Evolutionary conservation across 2,888 invertebrate genomes (phyloP), one percentile per base, ranked within the genome.

Genomic region (Cordylochernes scorpioides): DNA sequence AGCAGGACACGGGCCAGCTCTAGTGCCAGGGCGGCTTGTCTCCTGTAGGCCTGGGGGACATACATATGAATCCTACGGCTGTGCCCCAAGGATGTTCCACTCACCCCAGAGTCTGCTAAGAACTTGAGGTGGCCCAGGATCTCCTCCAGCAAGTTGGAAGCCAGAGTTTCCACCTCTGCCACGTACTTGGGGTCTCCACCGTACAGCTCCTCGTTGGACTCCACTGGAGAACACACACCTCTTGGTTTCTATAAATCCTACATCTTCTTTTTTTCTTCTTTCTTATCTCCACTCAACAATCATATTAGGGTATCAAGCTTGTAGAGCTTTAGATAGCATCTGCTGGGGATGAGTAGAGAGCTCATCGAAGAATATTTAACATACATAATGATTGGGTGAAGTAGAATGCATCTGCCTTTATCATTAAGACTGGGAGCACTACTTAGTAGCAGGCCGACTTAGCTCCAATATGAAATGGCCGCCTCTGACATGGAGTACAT

Each of bases 121-220:
- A 63, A 55, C 50, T 69, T 71, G 15, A 78, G 52, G 37, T 67
- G 63, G 2, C 59, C 55, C 4, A 80, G 51, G 35, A 82, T 58
- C 52, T 78, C 71, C 42, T 73, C 71, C 19, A 82, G 59, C 30
- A 84, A 59, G 39, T 71, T 65, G 0, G 67, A 63, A 38, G 71
- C 68, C 48, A 77, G 66, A 46, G 64, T 67, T 45, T 75, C 68
- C 2, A 86, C 60, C 52, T 77, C 75, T 3, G 59, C 56, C 28
- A 84, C 57, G 50, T 80, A 88, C 53, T 80, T 77, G 9, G 67
- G 63, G 55, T 86, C 84, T 8, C 70, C 67, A 5, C 86, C 86
- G 49, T 88, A 91, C 22, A 91, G 56, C 32, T 70, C 64, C 52
- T 91, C 86, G 50, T 91, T 91, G 3, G 86, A 82, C 46, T 86